Percentiles rank a stretch among this genome's conserved stretches.
Evolutionary conservation across 2,113 vertebrate genomes (phyloP).

Genomic region (Sminthopsis crassicaudata): DNA sequence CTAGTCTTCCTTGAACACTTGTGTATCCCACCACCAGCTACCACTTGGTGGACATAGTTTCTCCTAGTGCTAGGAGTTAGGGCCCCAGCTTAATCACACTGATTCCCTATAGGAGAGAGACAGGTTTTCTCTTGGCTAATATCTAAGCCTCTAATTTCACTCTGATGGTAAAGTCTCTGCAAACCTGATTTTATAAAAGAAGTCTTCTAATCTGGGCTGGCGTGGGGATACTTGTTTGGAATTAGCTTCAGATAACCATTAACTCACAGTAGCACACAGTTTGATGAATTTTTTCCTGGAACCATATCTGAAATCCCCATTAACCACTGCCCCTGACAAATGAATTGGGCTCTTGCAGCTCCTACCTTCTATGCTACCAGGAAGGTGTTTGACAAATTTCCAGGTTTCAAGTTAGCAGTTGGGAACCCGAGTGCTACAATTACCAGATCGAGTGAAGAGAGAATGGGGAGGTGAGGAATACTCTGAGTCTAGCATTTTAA

Average conservation of each 20-base stretch:
- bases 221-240: constrained; percentile 55
- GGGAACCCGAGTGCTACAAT: constrained; percentile 79
- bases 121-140: not conserved
- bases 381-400: constrained; percentile 78
- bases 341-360: constrained; percentile 82
- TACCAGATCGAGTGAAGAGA: constrained; percentile 75
- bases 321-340: constrained; percentile 84
- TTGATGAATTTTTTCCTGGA: constrained; percentile 83
- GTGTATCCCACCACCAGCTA: not conserved
- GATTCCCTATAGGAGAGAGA: not conserved
- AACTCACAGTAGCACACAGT: constrained; percentile 84
- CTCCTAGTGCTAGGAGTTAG: not conserved
- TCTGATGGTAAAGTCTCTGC: not conserved
- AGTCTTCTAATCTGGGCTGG: constrained; percentile 40
- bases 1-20: not conserved
- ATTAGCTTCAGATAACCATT: constrained; percentile 84
- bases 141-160: constrained; percentile 25
- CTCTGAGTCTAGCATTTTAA: constrained; percentile 46
- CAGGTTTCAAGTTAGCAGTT: constrained; percentile 78
- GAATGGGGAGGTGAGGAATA: constrained; percentile 58
- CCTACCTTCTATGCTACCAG: constrained; percentile 77
- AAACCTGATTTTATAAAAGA: constrained; percentile 6
- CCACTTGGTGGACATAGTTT: not conserved
- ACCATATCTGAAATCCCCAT: constrained; percentile 84
- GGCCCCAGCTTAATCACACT: not conserved